Evolutionary conservation across 2,888 invertebrate species (phyloP).

Genomic region (Xylota segnis): DNA sequence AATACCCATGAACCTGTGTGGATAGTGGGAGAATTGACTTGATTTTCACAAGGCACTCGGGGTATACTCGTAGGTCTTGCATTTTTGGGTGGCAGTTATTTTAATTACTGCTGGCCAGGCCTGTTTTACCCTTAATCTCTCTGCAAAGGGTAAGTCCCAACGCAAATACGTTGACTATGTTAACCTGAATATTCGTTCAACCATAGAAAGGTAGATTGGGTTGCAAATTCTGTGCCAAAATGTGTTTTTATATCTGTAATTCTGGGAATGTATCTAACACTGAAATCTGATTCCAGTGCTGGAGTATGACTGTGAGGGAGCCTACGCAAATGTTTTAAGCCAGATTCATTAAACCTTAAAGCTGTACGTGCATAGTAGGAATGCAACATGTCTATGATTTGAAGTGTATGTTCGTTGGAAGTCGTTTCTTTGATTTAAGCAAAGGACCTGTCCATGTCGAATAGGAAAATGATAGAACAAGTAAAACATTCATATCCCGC

Average conservation of each 20-base stretch:
- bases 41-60: constrained; percentile 21
- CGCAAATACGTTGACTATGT: constrained; percentile 42
- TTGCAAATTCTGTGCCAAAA: constrained; percentile 33
- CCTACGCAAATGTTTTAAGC: no score
- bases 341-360: no score
- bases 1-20: background rate
- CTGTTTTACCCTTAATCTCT: constrained; percentile 38
- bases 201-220: constrained; percentile 53
- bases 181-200: constrained; percentile 49
- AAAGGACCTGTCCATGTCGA: no score
- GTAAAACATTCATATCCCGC: no score
- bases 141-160: constrained; percentile 22
- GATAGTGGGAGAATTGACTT: constrained; percentile 1
- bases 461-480: no score
- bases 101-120: constrained; percentile 50
- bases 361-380: no score
- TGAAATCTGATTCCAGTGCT: constrained; percentile 2
- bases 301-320: background rate
- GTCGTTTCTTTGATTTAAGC: no score
- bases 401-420: no score
- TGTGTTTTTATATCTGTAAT: background rate
- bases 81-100: constrained; percentile 50
- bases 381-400: no score
- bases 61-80: constrained; percentile 12
- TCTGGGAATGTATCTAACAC: background rate